Base-by-base conservation (phyloP, 2,113 vertebrate genomes). In the Hippocampus barbouri region DNA sequence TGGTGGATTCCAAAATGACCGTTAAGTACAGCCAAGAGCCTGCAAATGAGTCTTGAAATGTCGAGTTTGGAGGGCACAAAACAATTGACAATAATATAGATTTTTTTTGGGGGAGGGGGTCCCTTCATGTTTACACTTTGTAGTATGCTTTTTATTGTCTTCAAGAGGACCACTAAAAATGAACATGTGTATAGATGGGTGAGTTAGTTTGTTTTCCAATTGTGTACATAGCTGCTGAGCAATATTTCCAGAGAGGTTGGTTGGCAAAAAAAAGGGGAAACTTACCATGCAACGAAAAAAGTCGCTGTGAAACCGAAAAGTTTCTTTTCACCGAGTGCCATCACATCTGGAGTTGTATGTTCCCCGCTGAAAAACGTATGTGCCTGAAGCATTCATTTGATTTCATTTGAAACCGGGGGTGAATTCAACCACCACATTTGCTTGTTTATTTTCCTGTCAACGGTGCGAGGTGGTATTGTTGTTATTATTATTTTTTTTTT, bases 151-250 rank as follows among this genome's bases (percentile, higher is more conserved):
- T 66, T 66, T 66, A 1, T 71, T 85, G 90, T 87, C 69, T 67
- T 79, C 72, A 88, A 70, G 75, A 91, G 90, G 92, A 93, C 91
- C 91, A 91, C 91, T 92, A 88, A 88, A 85, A 84, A 77, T 79
- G 71, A 87, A 80, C 69, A 87, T 81, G 87, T 86, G 74, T 87
- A 78, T 89, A 88, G 86, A 85, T 84, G 83, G 77, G 77, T 89
- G 80, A 66, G 67, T 71, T 87, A 59, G 69, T 83, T 81, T 77
- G 61, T 84, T 84, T 89, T 84, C 84, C 88, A 87, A 85, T 83
- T 90, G 75, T 91, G 86, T 92, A 91, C 82, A 91, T 92, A 91
- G 90, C 85, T 82, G 90, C 85, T 79, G 83, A 89, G 87, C 85
- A 90, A 91, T 90, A 89, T 86, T 90, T 80, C 81, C 86, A 83